A percentile compares a stretch with the other conserved stretches of the same genome.
Conservation (phyloP, 1,140 invertebrate species). For the Centruroides vittatus region DNA sequence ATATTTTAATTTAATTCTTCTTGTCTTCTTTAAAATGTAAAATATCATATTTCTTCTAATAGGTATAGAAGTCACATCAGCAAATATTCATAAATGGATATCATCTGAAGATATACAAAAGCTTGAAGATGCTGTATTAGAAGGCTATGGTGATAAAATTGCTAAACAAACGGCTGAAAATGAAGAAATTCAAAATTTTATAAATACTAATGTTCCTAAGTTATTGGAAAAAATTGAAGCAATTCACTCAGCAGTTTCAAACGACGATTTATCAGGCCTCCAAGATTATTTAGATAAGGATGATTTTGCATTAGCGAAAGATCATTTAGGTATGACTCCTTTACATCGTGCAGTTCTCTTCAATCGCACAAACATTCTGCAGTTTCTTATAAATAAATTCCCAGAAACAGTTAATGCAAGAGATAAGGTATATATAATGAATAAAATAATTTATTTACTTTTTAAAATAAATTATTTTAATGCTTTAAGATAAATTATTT, state of each 20-base stretch:
- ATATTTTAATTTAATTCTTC: too few relatives aligned
- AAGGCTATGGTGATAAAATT: slow-evolving; percentile 53
- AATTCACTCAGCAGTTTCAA: slow-evolving; percentile 20
- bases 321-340: slow-evolving; percentile 48
- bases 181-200: slow-evolving; percentile 46
- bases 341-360: slow-evolving; percentile 57
- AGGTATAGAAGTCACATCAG: slow-evolving; percentile 21
- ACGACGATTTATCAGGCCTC: slow-evolving; percentile 17
- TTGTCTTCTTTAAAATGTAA: neutral
- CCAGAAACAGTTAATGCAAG: slow-evolving; percentile 49
- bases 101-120: slow-evolving; percentile 69
- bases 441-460: neutral
- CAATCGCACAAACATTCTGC: slow-evolving; percentile 50
- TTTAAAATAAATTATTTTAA: neutral
- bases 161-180: slow-evolving; percentile 41
- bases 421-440: slow-evolving; percentile 34
- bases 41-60: neutral
- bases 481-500: too few relatives aligned
- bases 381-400: slow-evolving; percentile 49
- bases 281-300: slow-evolving; percentile 24
- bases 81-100: slow-evolving; percentile 82
- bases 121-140: slow-evolving; percentile 69
- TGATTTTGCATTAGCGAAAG: slow-evolving; percentile 49
- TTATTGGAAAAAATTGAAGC: slow-evolving; percentile 43
- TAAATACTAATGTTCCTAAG: slow-evolving; percentile 63